Evolutionary conservation across 2,888 invertebrate species (phyloP).

Genomic region (Sinotaia quadrata): DNA sequence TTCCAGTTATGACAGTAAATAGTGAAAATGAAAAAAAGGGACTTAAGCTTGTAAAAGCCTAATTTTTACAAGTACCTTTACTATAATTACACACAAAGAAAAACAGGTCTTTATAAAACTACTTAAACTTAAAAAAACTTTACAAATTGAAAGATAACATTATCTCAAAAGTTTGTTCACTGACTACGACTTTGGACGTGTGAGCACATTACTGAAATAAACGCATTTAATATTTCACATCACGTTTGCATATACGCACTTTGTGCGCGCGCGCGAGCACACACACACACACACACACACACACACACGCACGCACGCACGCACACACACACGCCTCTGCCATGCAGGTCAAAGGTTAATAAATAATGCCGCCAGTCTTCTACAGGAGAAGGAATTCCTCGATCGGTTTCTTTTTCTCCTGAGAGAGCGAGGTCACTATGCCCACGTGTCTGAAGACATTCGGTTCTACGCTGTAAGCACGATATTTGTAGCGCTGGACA

Average conservation of each 20-base stretch:
- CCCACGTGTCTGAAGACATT: slow-evolving; percentile 67
- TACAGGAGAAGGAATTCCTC: slow-evolving; percentile 7
- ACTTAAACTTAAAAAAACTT: too few species aligned
- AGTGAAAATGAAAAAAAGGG: too few species aligned
- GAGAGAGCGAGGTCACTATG: slow-evolving; percentile 46
- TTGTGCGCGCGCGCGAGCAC: background rate
- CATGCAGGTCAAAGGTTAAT: background rate
- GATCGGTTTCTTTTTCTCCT: background rate
- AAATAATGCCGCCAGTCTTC: background rate
- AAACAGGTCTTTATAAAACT: too few species aligned
- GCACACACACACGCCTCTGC: background rate
- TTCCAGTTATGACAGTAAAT: too few species aligned
- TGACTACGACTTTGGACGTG: too few species aligned
- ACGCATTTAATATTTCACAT: background rate
- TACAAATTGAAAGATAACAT: too few species aligned
- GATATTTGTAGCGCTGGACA: slow-evolving; percentile 34
- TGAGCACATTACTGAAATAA: too few species aligned
- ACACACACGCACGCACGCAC: slow-evolving; percentile 2
- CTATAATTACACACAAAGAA: too few species aligned
- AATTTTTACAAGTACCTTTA: too few species aligned
- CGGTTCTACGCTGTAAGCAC: slow-evolving; percentile 60
- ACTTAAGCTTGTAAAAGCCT: too few species aligned
- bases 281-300: slow-evolving; percentile 11
- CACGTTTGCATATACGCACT: background rate
- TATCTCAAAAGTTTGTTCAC: too few species aligned